Evolutionary conservation across 2,888 invertebrate species (phyloP), one percentile per base, ranked within the genome.

Genomic region (Athalia rosae): DNA sequence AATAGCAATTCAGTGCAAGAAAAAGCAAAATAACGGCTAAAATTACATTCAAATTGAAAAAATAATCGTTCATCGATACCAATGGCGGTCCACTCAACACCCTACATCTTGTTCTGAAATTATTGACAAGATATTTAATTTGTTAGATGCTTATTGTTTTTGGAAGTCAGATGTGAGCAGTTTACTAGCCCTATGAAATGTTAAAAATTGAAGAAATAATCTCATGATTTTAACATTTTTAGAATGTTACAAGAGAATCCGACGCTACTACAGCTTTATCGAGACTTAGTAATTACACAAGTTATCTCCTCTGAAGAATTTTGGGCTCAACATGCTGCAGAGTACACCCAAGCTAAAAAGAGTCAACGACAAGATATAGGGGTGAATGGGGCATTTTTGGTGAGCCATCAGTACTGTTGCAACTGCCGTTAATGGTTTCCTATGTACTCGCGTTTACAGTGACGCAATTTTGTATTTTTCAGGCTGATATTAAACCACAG

Each of bases 291-390:
- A 13, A 97, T 97, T 89, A 97, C 98, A 59, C 96, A 98, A 90
- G 97, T 99, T 61, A 94, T 99, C 82, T 95, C 96, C 63, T 96
- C 99, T 76, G 99, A 99, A 89, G 99, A 99, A 89, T 99, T 99
- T 91, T 99, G 99, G 99, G 93, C 95, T 69, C 96, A 96, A 81
- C 96, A 97, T 86, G 97, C 96, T 56, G 90, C 93, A 4, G 93
- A 94, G 82, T 95, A 96, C 88, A 94, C 95, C 0, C 91, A 93
- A 80, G 94, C 94, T 82, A 94, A 94, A 80, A 93, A 93, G 87
- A 92, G 92, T 84, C 93, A 94, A 84, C 94, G 94, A 84, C 97
- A 97, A 90, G 96, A 96, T 85, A 96, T 97, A 83, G 98, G 98
- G 81, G 92, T 94, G 66, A 93, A 93, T 77, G 92, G 93, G 79